Evolutionary conservation across 1,140 invertebrate genomes (phyloP).

Genomic region (Sycobia sp.): DNA sequence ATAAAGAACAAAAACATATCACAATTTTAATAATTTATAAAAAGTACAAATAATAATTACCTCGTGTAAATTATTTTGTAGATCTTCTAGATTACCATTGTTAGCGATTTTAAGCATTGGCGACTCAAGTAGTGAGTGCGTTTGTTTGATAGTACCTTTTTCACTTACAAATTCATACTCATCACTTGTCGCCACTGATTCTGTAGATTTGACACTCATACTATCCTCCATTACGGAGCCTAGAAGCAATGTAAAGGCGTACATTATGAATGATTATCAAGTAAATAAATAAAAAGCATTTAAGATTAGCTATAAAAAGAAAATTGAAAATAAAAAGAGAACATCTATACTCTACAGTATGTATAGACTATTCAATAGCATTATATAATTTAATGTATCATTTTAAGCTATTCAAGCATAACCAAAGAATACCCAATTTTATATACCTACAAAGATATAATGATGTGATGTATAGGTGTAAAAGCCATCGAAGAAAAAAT

Average conservation of each 20-base stretch:
- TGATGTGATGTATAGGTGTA: too few relatives aligned
- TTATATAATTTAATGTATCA: slow-evolving; percentile 5
- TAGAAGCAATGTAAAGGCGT: slow-evolving; percentile 34
- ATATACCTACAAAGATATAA: too few relatives aligned
- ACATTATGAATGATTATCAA: not conserved
- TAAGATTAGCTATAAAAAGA: slow-evolving; percentile 1
- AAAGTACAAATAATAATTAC: slow-evolving; percentile 50
- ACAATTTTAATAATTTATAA: not conserved
- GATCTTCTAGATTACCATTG: slow-evolving; percentile 74
- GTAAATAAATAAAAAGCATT: not conserved
- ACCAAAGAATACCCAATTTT: too few relatives aligned
- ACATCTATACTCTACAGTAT: not conserved
- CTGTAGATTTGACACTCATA: slow-evolving; percentile 77
- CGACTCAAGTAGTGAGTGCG: slow-evolving; percentile 56
- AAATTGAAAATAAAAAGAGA: not conserved
- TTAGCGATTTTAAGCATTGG: slow-evolving; percentile 77
- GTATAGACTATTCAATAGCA: not conserved
- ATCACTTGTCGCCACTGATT: slow-evolving; percentile 81
- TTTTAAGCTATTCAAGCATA: too few relatives aligned
- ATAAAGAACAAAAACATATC: not conserved
- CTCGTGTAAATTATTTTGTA: slow-evolving; percentile 75
- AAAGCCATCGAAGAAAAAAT: too few relatives aligned
- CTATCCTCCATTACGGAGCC: slow-evolving; percentile 76
- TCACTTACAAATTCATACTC: slow-evolving; percentile 80
- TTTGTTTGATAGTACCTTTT: slow-evolving; percentile 53